phyloP scores from a whole-genome alignment of 2,888 invertebrate genomes.

The Muschampia plurimacula region DNA sequence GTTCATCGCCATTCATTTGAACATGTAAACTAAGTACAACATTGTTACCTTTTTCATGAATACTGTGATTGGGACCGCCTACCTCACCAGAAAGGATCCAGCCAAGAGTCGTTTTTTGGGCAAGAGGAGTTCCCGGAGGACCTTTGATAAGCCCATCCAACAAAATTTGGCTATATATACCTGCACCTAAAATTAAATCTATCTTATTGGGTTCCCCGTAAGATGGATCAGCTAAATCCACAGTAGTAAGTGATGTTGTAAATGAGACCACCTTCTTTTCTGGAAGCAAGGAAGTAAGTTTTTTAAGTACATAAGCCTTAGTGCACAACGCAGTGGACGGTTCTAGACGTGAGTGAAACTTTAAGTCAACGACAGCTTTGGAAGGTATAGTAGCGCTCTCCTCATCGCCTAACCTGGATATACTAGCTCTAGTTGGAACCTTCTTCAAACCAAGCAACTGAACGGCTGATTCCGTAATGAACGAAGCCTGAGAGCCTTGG shows the following conservation, averaged over 20 bases:
- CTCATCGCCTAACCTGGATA: neutral
- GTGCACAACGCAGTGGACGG: neutral
- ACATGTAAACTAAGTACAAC: neutral
- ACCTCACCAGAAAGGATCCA: neutral
- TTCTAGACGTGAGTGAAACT: neutral
- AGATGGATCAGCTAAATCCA: neutral
- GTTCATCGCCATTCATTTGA: neutral
- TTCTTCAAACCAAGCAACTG: neutral
- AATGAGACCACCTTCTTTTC: neutral
- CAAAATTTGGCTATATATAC: neutral
- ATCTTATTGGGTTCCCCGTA: neutral
- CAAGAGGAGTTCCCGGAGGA: neutral
- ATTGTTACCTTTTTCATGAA: neutral
- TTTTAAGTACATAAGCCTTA: neutral
- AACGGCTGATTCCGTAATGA: neutral
- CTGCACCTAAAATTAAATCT: neutral
- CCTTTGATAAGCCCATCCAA: neutral
- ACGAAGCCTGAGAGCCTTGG: conserved; percentile 1
- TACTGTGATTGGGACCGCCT: neutral
- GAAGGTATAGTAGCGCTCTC: neutral
- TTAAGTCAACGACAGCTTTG: neutral
- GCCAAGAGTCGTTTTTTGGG: neutral
- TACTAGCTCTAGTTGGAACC: neutral
- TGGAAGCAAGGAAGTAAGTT: neutral
- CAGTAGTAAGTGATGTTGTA: neutral